A percentile compares a stretch with the other conserved stretches of the same genome.
Conservation (phyloP, 2,797 vertebrate genomes). For the Phataginus tetradactyla region DNA sequence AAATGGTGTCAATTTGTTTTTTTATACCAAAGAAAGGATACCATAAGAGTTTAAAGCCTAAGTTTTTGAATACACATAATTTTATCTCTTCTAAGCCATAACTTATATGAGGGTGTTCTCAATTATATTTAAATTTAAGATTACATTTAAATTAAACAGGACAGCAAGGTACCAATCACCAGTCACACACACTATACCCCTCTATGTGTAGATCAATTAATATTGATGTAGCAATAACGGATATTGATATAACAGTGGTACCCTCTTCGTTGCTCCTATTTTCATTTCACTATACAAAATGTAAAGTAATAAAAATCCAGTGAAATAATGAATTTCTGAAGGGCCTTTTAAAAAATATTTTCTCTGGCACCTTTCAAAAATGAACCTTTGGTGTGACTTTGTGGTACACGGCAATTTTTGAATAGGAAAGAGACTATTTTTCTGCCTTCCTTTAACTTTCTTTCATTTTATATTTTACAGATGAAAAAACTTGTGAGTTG, state of each 20-base stretch:
- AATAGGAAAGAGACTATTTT: neutral
- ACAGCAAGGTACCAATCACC: neutral
- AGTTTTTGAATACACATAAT: neutral
- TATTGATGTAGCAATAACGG: no score
- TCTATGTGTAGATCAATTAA: neutral
- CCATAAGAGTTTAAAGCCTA: neutral
- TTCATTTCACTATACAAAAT: neutral
- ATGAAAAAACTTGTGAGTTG: neutral
- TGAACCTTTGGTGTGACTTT: neutral
- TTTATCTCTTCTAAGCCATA: neutral
- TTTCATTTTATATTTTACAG: neutral
- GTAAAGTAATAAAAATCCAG: neutral
- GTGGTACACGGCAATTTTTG: neutral
- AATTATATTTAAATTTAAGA: neutral
- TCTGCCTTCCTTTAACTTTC: neutral
- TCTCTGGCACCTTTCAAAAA: neutral
- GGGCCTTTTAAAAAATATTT: neutral
- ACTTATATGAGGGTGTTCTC: neutral
- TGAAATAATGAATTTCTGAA: conserved; percentile 6
- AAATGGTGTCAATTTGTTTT: neutral
- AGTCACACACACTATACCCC: neutral
- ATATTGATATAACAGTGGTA: neutral
- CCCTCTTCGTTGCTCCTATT: neutral
- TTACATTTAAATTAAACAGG: neutral
- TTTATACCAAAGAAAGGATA: neutral